These are phyloP conservation scores for Furcula furcula DNA, from an alignment of 2,888 invertebrate genomes.

Conservation along the genomic window DNA sequence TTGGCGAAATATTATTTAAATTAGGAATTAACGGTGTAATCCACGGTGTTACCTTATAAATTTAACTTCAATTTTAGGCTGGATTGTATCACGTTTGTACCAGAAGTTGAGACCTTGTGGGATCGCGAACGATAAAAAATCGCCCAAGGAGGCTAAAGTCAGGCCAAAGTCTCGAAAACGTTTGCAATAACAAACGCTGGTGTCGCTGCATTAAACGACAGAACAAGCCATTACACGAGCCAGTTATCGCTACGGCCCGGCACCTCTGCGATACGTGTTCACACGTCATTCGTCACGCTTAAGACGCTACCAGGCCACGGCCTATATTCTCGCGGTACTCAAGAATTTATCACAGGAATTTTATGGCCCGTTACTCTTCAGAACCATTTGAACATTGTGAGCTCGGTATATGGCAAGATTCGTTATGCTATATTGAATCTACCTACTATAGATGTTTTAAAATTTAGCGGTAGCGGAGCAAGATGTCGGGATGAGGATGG, in stretches of 20 bases:
- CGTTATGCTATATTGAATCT: no score
- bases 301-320: not conserved
- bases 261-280: conserved; percentile 17
- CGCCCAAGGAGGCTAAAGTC: no score
- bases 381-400: not conserved
- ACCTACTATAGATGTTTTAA: no score
- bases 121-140: no score
- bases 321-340: not conserved
- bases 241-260: conserved; percentile 18
- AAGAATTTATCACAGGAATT: not conserved
- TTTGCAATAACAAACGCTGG: conserved; percentile 1
- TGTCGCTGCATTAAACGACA: conserved; percentile 16
- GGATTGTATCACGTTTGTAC: no score
- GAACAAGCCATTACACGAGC: conserved; percentile 26
- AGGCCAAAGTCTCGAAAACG: not conserved
- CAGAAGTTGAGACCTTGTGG: no score
- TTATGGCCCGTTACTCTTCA: not conserved
- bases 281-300: conserved; percentile 24
- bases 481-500: no score
- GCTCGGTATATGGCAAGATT: not conserved
- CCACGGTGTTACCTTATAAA: no score
- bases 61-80: no score
- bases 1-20: no score
- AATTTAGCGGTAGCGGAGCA: no score
- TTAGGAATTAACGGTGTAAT: no score